Conservation (phyloP, 2,888 invertebrate genomes). For the Salticus scenicus region DNA sequence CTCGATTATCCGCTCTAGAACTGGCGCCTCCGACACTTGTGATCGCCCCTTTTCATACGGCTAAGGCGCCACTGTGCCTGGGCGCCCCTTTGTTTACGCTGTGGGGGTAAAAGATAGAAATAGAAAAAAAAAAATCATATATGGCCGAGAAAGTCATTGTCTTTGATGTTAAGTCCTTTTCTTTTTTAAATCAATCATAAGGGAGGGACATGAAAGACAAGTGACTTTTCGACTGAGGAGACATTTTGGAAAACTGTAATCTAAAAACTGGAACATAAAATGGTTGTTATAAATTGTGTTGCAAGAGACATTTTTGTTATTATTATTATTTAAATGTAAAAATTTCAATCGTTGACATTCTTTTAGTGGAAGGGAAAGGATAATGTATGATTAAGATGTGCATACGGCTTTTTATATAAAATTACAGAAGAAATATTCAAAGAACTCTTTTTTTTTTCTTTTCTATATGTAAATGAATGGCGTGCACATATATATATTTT, state of each 20-base stretch:
- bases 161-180: constrained; percentile 46
- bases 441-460: too few relatives aligned
- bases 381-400: too few relatives aligned
- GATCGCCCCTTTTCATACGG: constrained; percentile 46
- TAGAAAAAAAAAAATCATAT: constrained; percentile 13
- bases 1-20: constrained; percentile 58
- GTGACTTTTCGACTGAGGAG: neutral
- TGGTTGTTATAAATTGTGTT: too few relatives aligned
- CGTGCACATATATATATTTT: too few relatives aligned
- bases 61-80: constrained; percentile 48
- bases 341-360: too few relatives aligned
- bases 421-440: too few relatives aligned
- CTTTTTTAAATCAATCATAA: constrained; percentile 42
- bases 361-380: too few relatives aligned
- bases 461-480: too few relatives aligned
- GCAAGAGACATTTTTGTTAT: too few relatives aligned
- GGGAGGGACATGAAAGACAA: neutral
- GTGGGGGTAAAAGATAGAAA: neutral
- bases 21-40: constrained; percentile 54
- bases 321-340: too few relatives aligned
- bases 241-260: constrained; percentile 32
- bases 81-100: constrained; percentile 65
- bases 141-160: constrained; percentile 60
- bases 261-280: too few relatives aligned
- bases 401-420: too few relatives aligned